These are phyloP conservation scores for Neopipo cinnamomea DNA, from an alignment of 2,113 vertebrate genomes.

Conservation along the genomic window DNA sequence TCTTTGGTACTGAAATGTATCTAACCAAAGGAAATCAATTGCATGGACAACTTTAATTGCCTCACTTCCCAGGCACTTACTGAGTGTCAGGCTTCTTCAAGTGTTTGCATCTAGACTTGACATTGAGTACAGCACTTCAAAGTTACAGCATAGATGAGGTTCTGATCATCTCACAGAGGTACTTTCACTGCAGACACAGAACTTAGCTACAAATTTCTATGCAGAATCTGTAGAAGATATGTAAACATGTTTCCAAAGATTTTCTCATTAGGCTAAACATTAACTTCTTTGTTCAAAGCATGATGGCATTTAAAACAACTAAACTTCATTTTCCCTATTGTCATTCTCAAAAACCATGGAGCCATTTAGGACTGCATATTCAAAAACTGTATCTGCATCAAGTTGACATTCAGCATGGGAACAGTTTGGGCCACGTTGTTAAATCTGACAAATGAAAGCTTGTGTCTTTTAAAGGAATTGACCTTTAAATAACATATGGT, in stretches of 20 bases:
- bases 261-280: not conserved
- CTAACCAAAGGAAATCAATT: not conserved
- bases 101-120: not conserved
- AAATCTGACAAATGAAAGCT: not conserved
- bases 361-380: not conserved
- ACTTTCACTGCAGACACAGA: not conserved
- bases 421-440: not conserved
- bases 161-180: not conserved
- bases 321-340: not conserved
- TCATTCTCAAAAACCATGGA: not conserved
- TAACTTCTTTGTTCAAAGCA: not conserved
- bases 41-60: not conserved
- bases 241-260: not conserved
- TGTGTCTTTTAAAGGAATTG: not conserved
- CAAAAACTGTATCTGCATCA: not conserved
- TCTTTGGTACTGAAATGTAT: not conserved
- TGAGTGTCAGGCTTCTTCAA: not conserved
- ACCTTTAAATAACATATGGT: not conserved
- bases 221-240: not conserved
- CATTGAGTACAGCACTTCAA: not conserved
- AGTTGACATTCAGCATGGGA: not conserved
- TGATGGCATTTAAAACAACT: not conserved
- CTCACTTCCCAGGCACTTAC: not conserved
- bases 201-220: not conserved
- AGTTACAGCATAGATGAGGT: not conserved